Conservation (phyloP, 1,140 invertebrate species). For the Drosophila parabipectinata region DNA sequence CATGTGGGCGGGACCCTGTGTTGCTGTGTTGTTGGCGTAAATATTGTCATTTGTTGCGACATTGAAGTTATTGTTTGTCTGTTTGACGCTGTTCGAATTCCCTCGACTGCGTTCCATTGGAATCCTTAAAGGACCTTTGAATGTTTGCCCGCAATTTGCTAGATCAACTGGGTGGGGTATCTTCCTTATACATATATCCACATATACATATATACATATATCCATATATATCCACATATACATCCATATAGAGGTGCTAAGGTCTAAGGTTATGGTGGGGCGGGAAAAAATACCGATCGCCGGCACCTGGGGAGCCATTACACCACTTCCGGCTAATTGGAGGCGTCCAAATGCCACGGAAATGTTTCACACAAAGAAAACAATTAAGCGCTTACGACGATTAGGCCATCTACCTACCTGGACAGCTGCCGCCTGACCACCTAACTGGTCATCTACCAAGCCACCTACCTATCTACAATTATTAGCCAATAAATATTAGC, state of each 20-base stretch:
- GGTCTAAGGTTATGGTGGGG: neutral
- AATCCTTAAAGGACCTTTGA: conserved; percentile 43
- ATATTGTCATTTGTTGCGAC: conserved; percentile 58
- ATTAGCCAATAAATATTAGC: neutral
- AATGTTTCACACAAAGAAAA: conserved; percentile 21
- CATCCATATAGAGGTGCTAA: neutral
- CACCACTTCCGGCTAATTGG: conserved; percentile 42
- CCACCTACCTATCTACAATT: neutral
- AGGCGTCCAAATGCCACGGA: conserved; percentile 17
- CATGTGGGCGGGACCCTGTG: conserved; percentile 17
- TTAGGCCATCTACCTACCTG: conserved; percentile 12
- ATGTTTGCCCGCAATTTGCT: conserved; percentile 45
- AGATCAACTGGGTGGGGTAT: conserved; percentile 19
- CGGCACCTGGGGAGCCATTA: conserved; percentile 31
- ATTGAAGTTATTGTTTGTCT: conserved; percentile 44
- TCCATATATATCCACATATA: neutral
- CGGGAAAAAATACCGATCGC: conserved; percentile 28
- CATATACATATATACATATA: neutral
- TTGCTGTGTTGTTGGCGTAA: conserved; percentile 25
- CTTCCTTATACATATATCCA: neutral
- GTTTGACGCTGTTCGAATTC: conserved; percentile 42
- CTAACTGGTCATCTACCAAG: neutral
- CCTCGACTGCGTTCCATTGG: conserved; percentile 21
- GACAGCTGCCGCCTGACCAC: neutral
- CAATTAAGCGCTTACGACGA: conserved; percentile 23